phyloP scores from a whole-genome alignment of 2,797 vertebrate species.

The Nyctalus aviator region DNA sequence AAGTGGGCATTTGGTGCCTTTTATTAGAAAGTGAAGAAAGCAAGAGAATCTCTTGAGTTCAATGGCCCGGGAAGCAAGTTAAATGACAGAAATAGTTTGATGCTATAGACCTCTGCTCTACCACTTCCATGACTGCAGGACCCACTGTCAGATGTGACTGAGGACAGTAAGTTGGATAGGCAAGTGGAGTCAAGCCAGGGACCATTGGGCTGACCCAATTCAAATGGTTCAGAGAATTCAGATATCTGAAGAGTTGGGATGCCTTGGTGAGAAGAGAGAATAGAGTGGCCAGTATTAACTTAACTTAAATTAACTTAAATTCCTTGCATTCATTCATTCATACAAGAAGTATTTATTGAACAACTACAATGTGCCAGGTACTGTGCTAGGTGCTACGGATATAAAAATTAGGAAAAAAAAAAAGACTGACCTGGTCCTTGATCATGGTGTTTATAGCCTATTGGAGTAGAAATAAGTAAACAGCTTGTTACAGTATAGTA shows the following conservation, averaged over 20 bases:
- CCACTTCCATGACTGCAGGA: neutral
- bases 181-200: neutral
- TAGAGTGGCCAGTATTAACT: neutral
- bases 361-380: neutral
- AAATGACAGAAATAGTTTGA: neutral
- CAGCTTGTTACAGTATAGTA: neutral
- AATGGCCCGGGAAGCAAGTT: neutral
- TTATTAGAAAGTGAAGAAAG: neutral
- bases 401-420: neutral
- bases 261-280: neutral
- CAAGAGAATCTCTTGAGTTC: neutral
- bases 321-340: neutral
- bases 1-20: conserved; percentile 33
- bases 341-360: neutral
- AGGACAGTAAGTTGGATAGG: neutral
- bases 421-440: neutral
- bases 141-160: neutral
- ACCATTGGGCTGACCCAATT: neutral
- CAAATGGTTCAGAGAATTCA: neutral
- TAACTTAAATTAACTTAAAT: neutral
- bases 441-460: neutral
- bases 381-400: neutral
- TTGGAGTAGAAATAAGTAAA: neutral
- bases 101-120: neutral
- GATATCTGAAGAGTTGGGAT: conserved; percentile 36